Conservation (phyloP, 2,888 invertebrate genomes). For the Andrena dorsata region DNA sequence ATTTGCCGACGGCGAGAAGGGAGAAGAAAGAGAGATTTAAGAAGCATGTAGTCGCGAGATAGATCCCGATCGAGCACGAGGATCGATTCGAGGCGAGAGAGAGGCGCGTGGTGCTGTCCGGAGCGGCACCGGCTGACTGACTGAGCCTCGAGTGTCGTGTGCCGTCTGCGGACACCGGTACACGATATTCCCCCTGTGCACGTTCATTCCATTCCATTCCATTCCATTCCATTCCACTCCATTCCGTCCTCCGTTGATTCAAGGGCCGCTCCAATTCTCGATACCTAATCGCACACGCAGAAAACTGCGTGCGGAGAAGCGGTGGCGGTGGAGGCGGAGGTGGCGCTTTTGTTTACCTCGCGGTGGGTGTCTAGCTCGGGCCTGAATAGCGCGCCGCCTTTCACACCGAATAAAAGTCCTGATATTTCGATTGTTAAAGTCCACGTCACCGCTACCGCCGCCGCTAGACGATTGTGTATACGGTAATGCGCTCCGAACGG, state of each 20-base stretch:
- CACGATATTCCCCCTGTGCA: constrained; percentile 22
- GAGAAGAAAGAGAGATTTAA: too few relatives aligned
- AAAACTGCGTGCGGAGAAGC: neutral
- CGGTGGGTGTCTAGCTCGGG: constrained; percentile 31
- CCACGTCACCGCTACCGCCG: neutral
- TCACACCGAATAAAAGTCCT: constrained; percentile 45
- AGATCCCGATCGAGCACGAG: constrained; percentile 49
- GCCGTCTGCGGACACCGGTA: constrained; percentile 32
- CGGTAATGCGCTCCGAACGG: neutral
- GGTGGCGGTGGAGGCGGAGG: neutral
- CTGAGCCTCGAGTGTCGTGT: constrained; percentile 43
- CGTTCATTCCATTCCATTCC: constrained; percentile 46
- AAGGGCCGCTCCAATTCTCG: constrained; percentile 48
- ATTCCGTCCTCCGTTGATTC: constrained; percentile 45
- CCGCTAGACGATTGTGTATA: neutral
- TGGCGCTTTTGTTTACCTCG: constrained; percentile 35
- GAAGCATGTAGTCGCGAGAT: neutral
- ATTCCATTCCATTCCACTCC: constrained; percentile 40
- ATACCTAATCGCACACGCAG: constrained; percentile 32
- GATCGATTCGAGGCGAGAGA: constrained; percentile 35
- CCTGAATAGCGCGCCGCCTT: constrained; percentile 22
- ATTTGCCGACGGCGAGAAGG: too few relatives aligned
- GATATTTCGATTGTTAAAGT: constrained; percentile 50
- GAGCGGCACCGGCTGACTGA: constrained; percentile 80
- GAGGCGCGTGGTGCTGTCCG: constrained; percentile 69